Conservation (phyloP, 1,140 invertebrate species). For the Drosophila auraria region DNA sequence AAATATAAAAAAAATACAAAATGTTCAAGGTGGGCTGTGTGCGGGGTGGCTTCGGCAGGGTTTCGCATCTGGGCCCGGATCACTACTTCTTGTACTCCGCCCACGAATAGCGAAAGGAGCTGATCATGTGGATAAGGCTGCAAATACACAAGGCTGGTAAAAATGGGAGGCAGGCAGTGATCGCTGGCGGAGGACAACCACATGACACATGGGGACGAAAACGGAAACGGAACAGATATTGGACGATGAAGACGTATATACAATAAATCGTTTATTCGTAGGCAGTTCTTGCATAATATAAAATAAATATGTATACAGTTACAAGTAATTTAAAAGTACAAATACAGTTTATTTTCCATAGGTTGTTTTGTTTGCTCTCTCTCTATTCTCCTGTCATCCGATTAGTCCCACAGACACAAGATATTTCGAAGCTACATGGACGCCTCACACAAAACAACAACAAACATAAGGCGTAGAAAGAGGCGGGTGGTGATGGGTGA, state of each 20-base stretch:
- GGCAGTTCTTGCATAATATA: slow-evolving; percentile 84
- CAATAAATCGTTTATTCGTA: slow-evolving; percentile 82
- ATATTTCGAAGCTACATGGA: slow-evolving; percentile 28
- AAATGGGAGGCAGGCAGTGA: slow-evolving; percentile 40
- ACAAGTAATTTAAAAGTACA: slow-evolving; percentile 84
- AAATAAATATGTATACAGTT: slow-evolving; percentile 83
- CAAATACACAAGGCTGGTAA: slow-evolving; percentile 71
- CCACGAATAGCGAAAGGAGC: slow-evolving; percentile 72
- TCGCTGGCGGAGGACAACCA: slow-evolving; percentile 16
- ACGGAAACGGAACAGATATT: slow-evolving; percentile 22
- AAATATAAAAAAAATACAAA: slow-evolving; percentile 45
- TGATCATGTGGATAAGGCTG: slow-evolving; percentile 79
- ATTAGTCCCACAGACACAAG: slow-evolving; percentile 58
- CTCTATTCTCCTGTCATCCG: slow-evolving; percentile 44
- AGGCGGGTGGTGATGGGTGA: background rate
- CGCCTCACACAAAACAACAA: slow-evolving; percentile 34
- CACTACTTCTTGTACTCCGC: slow-evolving; percentile 64
- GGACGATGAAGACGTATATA: slow-evolving; percentile 59
- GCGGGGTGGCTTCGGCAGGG: slow-evolving; percentile 17
- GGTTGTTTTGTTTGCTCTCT: slow-evolving; percentile 51
- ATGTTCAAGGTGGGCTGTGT: slow-evolving; percentile 37
- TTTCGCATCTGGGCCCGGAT: background rate
- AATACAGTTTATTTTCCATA: slow-evolving; percentile 81
- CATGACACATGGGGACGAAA: background rate
- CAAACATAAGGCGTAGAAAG: slow-evolving; percentile 38